phyloP scores from a whole-genome alignment of 2,113 vertebrate genomes.

The Cebus imitator region DNA sequence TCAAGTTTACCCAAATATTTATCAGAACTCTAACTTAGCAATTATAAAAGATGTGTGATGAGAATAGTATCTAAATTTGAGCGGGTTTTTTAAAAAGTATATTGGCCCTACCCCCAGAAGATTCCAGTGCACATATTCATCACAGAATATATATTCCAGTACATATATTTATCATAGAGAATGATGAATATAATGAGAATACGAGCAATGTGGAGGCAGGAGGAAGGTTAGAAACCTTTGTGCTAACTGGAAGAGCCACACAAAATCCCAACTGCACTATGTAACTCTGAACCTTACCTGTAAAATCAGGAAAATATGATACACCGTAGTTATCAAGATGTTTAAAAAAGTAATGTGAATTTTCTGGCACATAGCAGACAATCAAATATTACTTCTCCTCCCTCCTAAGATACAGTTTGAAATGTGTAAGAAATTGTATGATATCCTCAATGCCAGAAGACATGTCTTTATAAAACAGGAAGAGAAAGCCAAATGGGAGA shows the following conservation, averaged over 20 bases:
- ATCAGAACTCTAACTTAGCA: not conserved
- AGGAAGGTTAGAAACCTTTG: not conserved
- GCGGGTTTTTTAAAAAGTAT: not conserved
- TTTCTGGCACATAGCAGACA: not conserved
- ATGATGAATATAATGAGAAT: not conserved
- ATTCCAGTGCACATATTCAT: not conserved
- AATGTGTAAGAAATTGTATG: not conserved
- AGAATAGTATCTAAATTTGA: not conserved
- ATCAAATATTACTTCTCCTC: not conserved
- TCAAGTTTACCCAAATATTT: not conserved
- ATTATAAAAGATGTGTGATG: not conserved
- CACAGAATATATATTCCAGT: not conserved
- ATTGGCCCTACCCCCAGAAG: not conserved
- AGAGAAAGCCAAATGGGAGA: constrained; percentile 13
- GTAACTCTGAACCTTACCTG: not conserved
- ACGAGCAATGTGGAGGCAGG: not conserved
- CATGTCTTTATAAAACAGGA: constrained; percentile 7
- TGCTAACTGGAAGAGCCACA: not conserved
- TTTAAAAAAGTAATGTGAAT: not conserved
- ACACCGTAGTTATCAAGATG: not conserved
- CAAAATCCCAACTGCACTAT: not conserved
- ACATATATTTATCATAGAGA: not conserved
- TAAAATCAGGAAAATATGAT: not conserved
- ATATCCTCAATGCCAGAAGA: constrained; percentile 16
- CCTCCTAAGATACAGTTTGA: not conserved